Evolutionary conservation across 2,888 invertebrate genomes (phyloP).

Genomic region (Agonopterix alstromeriana): DNA sequence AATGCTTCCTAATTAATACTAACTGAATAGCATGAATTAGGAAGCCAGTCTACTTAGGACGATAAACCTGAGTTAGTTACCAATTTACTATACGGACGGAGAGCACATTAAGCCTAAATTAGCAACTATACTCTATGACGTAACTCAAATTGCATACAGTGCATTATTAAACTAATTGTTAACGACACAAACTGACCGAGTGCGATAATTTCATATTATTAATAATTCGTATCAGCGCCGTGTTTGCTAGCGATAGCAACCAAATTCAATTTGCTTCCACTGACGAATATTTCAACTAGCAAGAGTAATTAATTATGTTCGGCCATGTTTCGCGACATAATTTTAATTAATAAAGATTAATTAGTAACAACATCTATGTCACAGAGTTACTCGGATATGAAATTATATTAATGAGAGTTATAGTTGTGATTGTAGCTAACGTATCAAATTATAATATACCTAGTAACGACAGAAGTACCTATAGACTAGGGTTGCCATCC

Average conservation of each 20-base stretch:
- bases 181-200: slow-evolving; percentile 37
- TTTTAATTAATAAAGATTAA: slow-evolving; percentile 26
- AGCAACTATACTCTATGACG: background rate
- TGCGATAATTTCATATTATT: slow-evolving; percentile 60
- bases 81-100: no score
- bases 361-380: slow-evolving; percentile 7
- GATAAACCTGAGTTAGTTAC: no score
- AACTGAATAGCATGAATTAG: no score
- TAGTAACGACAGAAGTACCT: no score
- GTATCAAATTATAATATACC: no score
- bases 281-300: slow-evolving; percentile 52
- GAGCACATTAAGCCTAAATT: no score
- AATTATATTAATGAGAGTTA: background rate
- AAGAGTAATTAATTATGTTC: slow-evolving; percentile 49
- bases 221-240: slow-evolving; percentile 43
- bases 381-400: background rate
- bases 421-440: background rate
- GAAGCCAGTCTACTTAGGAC: no score
- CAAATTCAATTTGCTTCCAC: slow-evolving; percentile 62
- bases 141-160: slow-evolving; percentile 1
- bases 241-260: slow-evolving; percentile 52
- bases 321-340: slow-evolving; percentile 28
- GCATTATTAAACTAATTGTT: slow-evolving; percentile 29
- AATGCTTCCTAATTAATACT: no score
- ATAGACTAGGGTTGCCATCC: no score